Evolutionary conservation across 23 tunicate genomes (phyloP).

Genomic region (Halocynthia aurantium): DNA sequence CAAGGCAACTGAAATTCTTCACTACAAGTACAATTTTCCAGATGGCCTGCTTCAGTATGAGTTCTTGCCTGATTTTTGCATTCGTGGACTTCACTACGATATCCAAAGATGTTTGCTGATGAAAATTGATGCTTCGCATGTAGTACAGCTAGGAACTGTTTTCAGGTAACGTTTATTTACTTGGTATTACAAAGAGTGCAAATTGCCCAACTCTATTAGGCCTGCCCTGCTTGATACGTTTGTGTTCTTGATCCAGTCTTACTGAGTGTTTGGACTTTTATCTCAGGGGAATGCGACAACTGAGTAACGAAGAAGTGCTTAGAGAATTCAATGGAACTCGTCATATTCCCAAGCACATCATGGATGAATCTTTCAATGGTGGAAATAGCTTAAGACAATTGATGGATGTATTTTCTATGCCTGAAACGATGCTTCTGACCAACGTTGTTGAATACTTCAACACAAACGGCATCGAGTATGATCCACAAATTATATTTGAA

Average conservation of each 20-base stretch:
- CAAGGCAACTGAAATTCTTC: slow-evolving; percentile 35
- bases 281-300: too few species aligned
- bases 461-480: slow-evolving; percentile 31
- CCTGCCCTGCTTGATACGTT: too few species aligned
- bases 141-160: slow-evolving; percentile 66
- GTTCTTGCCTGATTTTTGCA: slow-evolving; percentile 57
- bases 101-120: slow-evolving; percentile 61
- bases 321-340: slow-evolving; percentile 37
- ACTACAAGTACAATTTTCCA: slow-evolving; percentile 72
- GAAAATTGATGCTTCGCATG: slow-evolving; percentile 75
- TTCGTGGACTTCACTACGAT: slow-evolving; percentile 84
- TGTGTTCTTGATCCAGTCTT: too few species aligned
- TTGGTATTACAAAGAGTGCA: too few species aligned
- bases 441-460: slow-evolving; percentile 65
- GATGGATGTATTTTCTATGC: slow-evolving; percentile 78
- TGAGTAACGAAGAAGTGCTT: background rate
- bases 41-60: slow-evolving; percentile 15
- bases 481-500: slow-evolving; percentile 63
- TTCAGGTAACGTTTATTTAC: too few species aligned
- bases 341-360: slow-evolving; percentile 62
- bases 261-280: too few species aligned
- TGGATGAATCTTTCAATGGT: slow-evolving; percentile 51
- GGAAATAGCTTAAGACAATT: slow-evolving; percentile 55
- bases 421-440: slow-evolving; percentile 79
- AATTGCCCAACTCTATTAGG: too few species aligned